Evolutionary conservation across 1,140 invertebrate species (phyloP), one percentile per base, ranked within the genome.

Genomic region (Rhagoletis pomonella): DNA sequence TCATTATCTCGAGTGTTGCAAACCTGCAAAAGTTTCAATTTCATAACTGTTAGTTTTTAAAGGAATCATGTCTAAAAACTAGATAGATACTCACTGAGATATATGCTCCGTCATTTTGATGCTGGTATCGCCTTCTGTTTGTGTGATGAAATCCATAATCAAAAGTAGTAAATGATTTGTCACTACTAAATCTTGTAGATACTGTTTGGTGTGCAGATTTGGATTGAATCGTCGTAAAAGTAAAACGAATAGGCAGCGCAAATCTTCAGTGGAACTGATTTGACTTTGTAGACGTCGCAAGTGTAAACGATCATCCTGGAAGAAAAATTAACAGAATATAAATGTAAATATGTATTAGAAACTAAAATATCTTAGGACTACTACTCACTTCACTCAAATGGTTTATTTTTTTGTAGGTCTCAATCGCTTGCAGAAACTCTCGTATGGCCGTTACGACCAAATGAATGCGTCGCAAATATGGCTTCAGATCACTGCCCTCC

Each of bases 181-280:
- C 2, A 96, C 94, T 65, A 97, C 95, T n/a, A 97, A 91, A 91
- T 97, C 96, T 93, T 96, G 95, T 19, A 97, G 94, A 91, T 96
- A 97, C 90, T 96, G 95, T 90, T 95, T 95, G 73, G 94, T 95
- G 87, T 97, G 96, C 60, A 96, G 93, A 87, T 94, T 94, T 3
- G 95, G 95, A 90, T 96, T 95, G 90, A 96, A 97, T 77, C 95
- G 94, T 69, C 96, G 94, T 84, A 97, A 93, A 17, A 97, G 92
- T 9, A 97, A 91, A 2, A 97, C 93, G 90, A 97, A 95, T n/a
- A 97, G 91, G 62, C 95, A 95, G 10, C 95, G 94, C 17, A 97
- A 91, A 90, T 97, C 96, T 69, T 95, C 94, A 42, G 95, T 95
- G 85, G 95, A 93, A 64, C 94, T 94, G 87, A 97, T 95, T 90